These are phyloP conservation scores for Danio albolineatus DNA, from an alignment of 2,797 vertebrate species.

Conservation along the genomic window DNA sequence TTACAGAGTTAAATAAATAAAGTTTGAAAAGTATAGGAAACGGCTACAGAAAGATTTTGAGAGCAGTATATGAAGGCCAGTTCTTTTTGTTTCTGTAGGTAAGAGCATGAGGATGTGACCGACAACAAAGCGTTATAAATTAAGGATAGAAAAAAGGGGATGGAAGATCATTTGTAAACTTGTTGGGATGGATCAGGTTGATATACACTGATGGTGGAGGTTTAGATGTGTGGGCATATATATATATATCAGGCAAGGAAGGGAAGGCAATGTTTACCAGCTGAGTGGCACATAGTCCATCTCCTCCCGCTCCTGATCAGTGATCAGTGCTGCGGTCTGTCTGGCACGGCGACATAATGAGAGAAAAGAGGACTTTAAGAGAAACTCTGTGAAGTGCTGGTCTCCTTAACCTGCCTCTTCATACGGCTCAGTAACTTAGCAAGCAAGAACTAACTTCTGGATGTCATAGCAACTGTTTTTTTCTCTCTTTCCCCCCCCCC, in stretches of 20 bases:
- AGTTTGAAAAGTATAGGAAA: constrained; percentile 46
- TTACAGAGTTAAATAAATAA: constrained; percentile 53
- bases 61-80: not conserved
- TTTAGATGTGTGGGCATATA: constrained; percentile 76
- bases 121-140: constrained; percentile 22
- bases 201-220: constrained; percentile 71
- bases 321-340: constrained; percentile 56
- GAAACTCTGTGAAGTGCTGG: not conserved
- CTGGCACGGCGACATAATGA: constrained; percentile 3
- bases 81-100: constrained; percentile 28
- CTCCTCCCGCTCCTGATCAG: constrained; percentile 43
- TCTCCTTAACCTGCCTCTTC: constrained; percentile 55
- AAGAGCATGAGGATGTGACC: not conserved
- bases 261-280: constrained; percentile 68
- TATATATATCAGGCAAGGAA: constrained; percentile 66
- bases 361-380: not conserved
- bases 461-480: constrained; percentile 61
- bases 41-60: constrained; percentile 33
- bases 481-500: constrained; percentile 5
- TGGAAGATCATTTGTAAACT: constrained; percentile 12
- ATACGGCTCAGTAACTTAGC: constrained; percentile 39
- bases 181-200: constrained; percentile 26
- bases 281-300: constrained; percentile 42
- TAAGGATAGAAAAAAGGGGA: constrained; percentile 1
- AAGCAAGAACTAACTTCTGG: not conserved